A percentile compares a stretch with the other conserved stretches of the same genome.
Evolutionary conservation across 37 sponge, comb jelly and placozoan genomes (phyloP).

Genomic region (Spongilla lacustris): DNA sequence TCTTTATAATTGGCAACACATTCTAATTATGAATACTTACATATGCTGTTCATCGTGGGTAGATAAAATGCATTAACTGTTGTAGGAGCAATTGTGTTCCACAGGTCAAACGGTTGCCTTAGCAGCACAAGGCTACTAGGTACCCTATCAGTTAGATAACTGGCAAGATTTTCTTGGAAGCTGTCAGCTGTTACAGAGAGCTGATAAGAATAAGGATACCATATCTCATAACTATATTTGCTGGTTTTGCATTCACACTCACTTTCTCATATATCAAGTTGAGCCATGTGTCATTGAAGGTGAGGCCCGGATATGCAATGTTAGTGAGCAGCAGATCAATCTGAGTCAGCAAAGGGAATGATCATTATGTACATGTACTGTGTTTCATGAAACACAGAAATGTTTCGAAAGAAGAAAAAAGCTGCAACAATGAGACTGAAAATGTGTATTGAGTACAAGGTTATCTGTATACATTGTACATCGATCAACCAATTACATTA

Average conservation of each 20-base stretch:
- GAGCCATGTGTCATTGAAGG: not conserved
- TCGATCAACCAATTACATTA: no score
- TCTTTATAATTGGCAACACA: not conserved
- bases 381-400: no score
- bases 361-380: no score
- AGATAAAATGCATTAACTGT: slow-evolving; percentile 76
- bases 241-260: not conserved
- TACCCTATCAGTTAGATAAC: not conserved
- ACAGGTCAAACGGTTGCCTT: not conserved
- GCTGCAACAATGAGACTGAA: no score
- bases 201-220: not conserved
- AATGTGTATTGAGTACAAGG: no score
- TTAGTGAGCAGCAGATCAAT: not conserved
- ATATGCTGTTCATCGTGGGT: slow-evolving; percentile 47
- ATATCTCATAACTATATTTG: no score
- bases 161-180: not conserved
- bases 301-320: not conserved
- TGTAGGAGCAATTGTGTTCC: slow-evolving; percentile 43
- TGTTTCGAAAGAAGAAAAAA: no score
- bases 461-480: no score
- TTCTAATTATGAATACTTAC: no score
- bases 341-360: not conserved
- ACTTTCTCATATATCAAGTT: not conserved
- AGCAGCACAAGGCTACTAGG: not conserved
- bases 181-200: not conserved